Percentiles rank a stretch among this genome's conserved stretches.
Evolutionary conservation across 1,140 invertebrate genomes (phyloP).

Genomic region (Trinorchestia longiramus): DNA sequence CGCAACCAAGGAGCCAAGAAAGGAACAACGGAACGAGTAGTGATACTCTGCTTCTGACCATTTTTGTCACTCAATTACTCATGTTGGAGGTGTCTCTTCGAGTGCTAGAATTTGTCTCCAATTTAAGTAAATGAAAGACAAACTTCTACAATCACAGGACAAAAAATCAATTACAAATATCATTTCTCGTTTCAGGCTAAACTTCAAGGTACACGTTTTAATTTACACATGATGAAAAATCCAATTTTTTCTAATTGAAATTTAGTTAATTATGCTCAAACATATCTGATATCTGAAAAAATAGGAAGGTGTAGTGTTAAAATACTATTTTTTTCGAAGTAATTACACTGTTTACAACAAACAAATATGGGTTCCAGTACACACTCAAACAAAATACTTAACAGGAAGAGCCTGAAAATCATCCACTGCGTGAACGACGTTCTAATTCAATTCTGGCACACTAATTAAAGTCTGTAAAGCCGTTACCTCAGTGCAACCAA

Average conservation of each 20-base stretch:
- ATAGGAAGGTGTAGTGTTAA: background rate
- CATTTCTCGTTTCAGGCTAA: conserved; percentile 25
- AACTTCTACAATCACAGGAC: background rate
- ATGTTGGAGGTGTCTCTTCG: conserved; percentile 28
- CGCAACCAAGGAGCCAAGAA: background rate
- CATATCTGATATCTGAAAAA: background rate
- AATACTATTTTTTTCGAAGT: background rate
- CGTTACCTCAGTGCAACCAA: background rate
- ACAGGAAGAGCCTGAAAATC: background rate
- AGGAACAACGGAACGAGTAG: background rate
- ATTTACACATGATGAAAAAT: conserved; percentile 18
- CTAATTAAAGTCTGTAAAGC: background rate
- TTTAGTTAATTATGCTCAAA: background rate
- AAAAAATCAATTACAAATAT: background rate
- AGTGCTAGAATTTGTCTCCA: conserved; percentile 7
- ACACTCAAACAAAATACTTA: background rate
- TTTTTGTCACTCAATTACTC: conserved; percentile 42
- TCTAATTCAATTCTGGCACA: too few species aligned
- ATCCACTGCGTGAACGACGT: background rate
- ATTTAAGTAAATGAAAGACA: background rate
- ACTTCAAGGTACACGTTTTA: background rate
- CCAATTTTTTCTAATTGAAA: background rate
- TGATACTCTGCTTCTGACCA: conserved; percentile 48
- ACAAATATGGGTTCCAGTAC: background rate
- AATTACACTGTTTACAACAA: background rate